Conservation (phyloP, 1,140 invertebrate genomes). For the Homalodisca vitripennis region DNA sequence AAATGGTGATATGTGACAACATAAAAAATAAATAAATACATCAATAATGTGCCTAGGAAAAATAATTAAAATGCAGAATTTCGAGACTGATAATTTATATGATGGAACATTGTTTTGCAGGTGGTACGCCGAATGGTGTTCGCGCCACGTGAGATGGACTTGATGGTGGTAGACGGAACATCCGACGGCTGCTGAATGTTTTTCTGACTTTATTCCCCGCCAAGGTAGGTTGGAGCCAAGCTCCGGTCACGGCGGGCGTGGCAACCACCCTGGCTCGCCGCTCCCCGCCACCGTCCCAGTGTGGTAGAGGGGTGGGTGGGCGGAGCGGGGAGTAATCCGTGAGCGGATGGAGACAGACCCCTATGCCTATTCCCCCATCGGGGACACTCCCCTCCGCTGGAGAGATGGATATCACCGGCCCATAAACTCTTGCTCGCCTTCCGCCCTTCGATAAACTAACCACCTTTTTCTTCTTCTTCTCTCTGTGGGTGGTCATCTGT, state of each 20-base stretch:
- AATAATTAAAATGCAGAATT: no score
- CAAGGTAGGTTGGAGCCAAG: conserved; percentile 60
- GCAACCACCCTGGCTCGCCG: conserved; percentile 41
- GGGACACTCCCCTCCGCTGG: conserved; percentile 29
- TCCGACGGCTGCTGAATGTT: conserved; percentile 79
- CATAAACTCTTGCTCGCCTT: no score
- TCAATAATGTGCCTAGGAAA: no score
- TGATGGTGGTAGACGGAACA: conserved; percentile 82
- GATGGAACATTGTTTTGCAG: conserved; percentile 48
- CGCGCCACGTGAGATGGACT: conserved; percentile 76
- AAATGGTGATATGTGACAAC: no score
- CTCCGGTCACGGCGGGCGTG: conserved; percentile 34
- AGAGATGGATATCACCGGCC: conserved; percentile 46
- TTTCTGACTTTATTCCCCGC: conserved; percentile 75
- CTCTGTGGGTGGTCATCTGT: no score
- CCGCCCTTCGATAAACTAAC: no score
- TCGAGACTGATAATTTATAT: no score
- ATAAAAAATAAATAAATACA: no score
- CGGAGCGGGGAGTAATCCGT: no score
- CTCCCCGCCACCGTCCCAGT: conserved; percentile 18
- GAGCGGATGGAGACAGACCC: conserved; percentile 38
- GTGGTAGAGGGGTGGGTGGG: conserved; percentile 14
- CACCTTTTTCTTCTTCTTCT: no score
- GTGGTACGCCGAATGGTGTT: conserved; percentile 83
- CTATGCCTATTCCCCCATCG: conserved; percentile 4